Evolutionary conservation across 2,888 invertebrate species (phyloP).

Genomic region (Cosmia pyralina): DNA sequence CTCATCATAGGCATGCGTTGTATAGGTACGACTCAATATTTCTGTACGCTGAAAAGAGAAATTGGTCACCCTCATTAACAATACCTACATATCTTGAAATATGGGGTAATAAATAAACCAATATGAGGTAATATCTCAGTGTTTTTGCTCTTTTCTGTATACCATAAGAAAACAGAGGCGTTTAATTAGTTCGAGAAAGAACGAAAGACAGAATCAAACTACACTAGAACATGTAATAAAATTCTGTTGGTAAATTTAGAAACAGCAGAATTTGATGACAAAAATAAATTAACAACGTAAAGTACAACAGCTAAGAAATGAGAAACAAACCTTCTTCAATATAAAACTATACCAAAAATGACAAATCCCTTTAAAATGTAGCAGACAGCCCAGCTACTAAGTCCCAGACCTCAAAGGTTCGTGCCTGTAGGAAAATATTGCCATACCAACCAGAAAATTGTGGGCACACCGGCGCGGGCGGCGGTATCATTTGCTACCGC

Average conservation of each 20-base stretch:
- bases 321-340: neutral
- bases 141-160: neutral
- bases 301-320: neutral
- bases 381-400: slow-evolving; percentile 9
- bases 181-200: neutral
- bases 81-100: neutral
- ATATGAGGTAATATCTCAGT: neutral
- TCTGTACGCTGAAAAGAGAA: neutral
- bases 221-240: neutral
- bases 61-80: neutral
- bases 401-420: slow-evolving; percentile 32
- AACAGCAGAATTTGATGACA: neutral
- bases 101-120: neutral
- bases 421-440: slow-evolving; percentile 46
- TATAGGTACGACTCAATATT: neutral
- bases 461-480: slow-evolving; percentile 39
- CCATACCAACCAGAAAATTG: slow-evolving; percentile 53
- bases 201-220: neutral
- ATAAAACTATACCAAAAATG: neutral
- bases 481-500: slow-evolving; percentile 67
- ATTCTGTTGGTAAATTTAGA: neutral
- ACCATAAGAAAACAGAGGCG: neutral
- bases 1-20: neutral
- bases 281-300: neutral
- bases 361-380: neutral